phyloP scores from a whole-genome alignment of 2,888 invertebrate genomes.

The Exephanes ischioxanthus region DNA sequence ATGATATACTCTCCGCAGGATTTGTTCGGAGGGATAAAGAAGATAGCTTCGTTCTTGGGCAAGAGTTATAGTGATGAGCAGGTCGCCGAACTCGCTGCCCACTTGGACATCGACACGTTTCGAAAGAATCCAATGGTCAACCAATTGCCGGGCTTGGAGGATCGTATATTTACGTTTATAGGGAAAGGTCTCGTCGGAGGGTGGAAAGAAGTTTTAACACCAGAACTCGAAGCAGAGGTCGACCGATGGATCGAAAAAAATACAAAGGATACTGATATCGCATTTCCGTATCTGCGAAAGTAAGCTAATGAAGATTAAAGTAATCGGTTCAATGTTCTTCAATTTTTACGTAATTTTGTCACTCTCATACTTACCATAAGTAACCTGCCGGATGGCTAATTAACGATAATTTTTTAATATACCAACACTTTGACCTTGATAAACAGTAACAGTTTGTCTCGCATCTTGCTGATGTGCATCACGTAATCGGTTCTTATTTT shows the following conservation, averaged over 20 bases:
- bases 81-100: slow-evolving; percentile 88
- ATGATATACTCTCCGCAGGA: background rate
- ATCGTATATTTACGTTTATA: slow-evolving; percentile 89
- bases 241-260: slow-evolving; percentile 90
- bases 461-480: background rate
- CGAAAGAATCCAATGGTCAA: slow-evolving; percentile 93
- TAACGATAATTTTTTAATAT: background rate
- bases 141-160: slow-evolving; percentile 87
- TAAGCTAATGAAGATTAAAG: too few relatives aligned
- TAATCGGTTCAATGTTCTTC: too few relatives aligned
- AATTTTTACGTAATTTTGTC: too few relatives aligned
- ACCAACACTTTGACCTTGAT: background rate
- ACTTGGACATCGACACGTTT: slow-evolving; percentile 93
- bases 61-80: slow-evolving; percentile 87
- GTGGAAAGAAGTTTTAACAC: slow-evolving; percentile 91
- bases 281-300: slow-evolving; percentile 57
- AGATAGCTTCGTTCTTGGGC: slow-evolving; percentile 88
- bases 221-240: slow-evolving; percentile 88
- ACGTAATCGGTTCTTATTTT: background rate
- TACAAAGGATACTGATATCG: slow-evolving; percentile 87
- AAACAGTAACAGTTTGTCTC: background rate
- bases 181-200: slow-evolving; percentile 89
- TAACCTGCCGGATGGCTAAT: too few relatives aligned
- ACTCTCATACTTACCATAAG: too few relatives aligned
- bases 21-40: slow-evolving; percentile 84